phyloP scores from a whole-genome alignment of 2,113 vertebrate genomes.

The Psephotus haematonotus region DNA sequence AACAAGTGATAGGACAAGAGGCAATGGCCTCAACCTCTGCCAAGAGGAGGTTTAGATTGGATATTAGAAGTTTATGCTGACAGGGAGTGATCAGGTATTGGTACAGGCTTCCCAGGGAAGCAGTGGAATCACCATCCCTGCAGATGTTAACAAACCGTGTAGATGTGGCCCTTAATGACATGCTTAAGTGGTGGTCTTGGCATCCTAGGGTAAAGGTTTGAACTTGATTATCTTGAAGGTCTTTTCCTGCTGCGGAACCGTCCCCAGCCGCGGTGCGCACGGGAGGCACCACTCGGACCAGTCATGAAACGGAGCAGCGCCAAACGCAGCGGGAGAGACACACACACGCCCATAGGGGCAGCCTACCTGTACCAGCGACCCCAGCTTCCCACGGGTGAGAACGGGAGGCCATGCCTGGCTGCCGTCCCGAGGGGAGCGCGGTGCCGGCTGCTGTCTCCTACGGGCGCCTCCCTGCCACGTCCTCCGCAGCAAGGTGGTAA shows the following conservation, averaged over 20 bases:
- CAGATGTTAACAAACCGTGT: neutral
- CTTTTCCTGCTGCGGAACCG: neutral
- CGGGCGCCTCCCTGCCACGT: neutral
- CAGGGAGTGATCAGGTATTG: neutral
- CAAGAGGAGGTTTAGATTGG: neutral
- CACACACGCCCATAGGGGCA: neutral
- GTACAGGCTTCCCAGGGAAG: neutral
- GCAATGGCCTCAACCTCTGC: neutral
- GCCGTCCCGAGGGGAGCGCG: neutral
- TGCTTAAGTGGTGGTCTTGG: neutral
- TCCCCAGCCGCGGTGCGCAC: accelerated
- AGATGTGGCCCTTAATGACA: neutral
- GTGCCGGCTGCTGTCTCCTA: neutral
- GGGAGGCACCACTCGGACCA: accelerated
- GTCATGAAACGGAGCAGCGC: neutral
- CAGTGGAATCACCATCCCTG: neutral
- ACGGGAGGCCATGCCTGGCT: neutral
- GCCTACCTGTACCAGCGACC: neutral
- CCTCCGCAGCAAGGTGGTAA: neutral
- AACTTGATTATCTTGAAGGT: neutral
- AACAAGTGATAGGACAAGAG: neutral
- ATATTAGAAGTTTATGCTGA: neutral
- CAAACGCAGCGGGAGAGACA: neutral
- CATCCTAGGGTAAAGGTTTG: neutral
- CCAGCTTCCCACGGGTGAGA: neutral